Evolutionary conservation across 92 coral and sea anemone species (phyloP), one percentile per base, ranked within the genome.

Genomic region (Anthopleura xanthogrammica): DNA sequence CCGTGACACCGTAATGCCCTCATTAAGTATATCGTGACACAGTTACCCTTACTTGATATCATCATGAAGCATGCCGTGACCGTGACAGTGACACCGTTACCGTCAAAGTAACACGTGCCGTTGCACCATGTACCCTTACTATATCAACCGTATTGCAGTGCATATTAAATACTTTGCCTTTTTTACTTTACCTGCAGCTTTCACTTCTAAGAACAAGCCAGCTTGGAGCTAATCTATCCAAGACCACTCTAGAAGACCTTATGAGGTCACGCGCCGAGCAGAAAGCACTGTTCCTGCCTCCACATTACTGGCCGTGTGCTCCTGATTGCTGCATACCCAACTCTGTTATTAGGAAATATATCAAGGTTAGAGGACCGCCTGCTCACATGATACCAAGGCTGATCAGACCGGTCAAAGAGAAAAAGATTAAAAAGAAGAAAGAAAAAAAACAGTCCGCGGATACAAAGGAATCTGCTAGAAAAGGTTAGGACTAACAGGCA

Each of bases 291-390:
- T 70, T 14, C 14, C 88, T 75, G 2, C 88, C 88, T 16, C 88
- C 88, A 5, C 41, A 85, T 17, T 96, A 85, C 87, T 96, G 99
- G 99, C 97, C 98, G 23, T 94, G 97, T 58, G 99, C 99, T 7
- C 99, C 99, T 13, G 99, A 96, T 77, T 95, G 98, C 55, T 86
- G 11, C 54, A 94, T 96, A 39, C 99, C 99, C 3, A 96, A 96
- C 79, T 96, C 99, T 41, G 97, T 96, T n/a, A 89, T 96, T 12
- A 87, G 99, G 19, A 79, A 77, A 52, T 50, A 70, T 66, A 83
- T 90, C 42, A 89, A 84, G 36, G 83, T 88, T 12, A 86, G 85
- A 78, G 80, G 72, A 41, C 74, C 89, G 12, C 99, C 94, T 0
- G 75, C 46, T 0, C 90, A 90, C 79, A 88, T 94, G 39, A 78